These are phyloP conservation scores for Protodeltote pygarga DNA, from an alignment of 2,888 invertebrate genomes.

Conservation along the genomic window DNA sequence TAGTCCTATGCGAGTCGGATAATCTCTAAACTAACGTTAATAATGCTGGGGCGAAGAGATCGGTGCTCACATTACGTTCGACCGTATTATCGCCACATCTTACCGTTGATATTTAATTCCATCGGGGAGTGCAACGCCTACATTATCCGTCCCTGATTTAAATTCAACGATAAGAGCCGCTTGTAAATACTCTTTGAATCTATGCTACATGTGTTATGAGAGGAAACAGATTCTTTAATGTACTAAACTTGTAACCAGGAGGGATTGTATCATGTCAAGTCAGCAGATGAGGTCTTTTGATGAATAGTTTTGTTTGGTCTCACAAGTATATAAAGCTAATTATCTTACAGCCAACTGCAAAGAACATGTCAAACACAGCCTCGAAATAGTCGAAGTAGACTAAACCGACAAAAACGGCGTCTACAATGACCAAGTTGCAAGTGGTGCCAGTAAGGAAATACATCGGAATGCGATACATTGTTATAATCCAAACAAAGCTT, in stretches of 20 bases:
- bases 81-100: conserved; percentile 40
- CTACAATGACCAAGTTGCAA: conserved; percentile 28
- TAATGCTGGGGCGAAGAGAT: conserved; percentile 18
- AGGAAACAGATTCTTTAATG: conserved; percentile 17
- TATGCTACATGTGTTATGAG: conserved; percentile 18
- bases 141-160: conserved; percentile 43
- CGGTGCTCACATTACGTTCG: conserved; percentile 34
- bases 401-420: conserved; percentile 39
- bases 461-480: conserved; percentile 70
- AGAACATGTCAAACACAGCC: conserved; percentile 45
- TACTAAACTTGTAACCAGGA: conserved; percentile 21
- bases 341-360: conserved; percentile 32
- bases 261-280: conserved; percentile 7
- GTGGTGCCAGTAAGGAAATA: conserved; percentile 40
- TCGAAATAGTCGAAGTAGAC: conserved; percentile 47
- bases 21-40: conserved; percentile 27
- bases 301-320: conserved; percentile 18
- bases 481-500: conserved; percentile 71
- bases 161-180: conserved; percentile 45
- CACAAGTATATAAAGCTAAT: conserved; percentile 13
- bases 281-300: conserved; percentile 10
- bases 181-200: conserved; percentile 32
- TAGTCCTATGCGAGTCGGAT: conserved; percentile 26
- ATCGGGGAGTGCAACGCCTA: conserved; percentile 44
- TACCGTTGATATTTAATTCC: conserved; percentile 47